phyloP scores from a whole-genome alignment of 2,888 invertebrate species.

The Malachius bipustulatus region DNA sequence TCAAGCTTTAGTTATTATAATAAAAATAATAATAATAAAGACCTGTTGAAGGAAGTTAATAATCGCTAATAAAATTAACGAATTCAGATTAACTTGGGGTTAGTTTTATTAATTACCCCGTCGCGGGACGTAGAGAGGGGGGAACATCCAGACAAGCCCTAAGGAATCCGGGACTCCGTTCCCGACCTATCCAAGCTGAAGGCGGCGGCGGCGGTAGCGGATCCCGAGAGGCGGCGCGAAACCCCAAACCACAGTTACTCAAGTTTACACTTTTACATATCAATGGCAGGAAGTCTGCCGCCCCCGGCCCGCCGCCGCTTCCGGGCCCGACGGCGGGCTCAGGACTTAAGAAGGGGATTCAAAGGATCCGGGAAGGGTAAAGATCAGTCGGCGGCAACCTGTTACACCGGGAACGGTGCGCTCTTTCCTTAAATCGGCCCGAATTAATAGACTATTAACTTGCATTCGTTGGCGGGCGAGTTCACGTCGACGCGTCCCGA shows the following conservation, averaged over 20 bases:
- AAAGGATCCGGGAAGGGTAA: constrained; percentile 28
- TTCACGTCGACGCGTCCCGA: constrained; percentile 7
- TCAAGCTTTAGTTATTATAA: no score
- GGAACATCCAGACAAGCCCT: no score
- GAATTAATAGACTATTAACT: constrained; percentile 25
- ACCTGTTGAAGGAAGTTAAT: no score
- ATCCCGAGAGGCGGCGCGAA: no score
- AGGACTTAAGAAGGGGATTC: constrained; percentile 29
- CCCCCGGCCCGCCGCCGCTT: background rate
- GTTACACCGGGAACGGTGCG: constrained; percentile 7
- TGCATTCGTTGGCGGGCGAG: constrained; percentile 17
- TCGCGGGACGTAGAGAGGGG: no score
- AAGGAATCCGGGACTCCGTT: no score
- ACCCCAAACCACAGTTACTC: constrained; percentile 1
- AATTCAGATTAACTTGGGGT: no score
- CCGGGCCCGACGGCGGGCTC: constrained; percentile 19
- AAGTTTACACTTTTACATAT: constrained; percentile 2
- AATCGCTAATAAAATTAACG: no score
- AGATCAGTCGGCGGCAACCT: constrained; percentile 22
- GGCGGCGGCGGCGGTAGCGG: no score
- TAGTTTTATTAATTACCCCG: no score
- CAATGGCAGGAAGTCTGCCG: background rate
- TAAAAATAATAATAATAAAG: no score
- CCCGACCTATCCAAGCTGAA: no score
- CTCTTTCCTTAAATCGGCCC: constrained; percentile 18